Base-by-base conservation (phyloP, 2,113 vertebrate species). In the Lophochroa leadbeateri region DNA sequence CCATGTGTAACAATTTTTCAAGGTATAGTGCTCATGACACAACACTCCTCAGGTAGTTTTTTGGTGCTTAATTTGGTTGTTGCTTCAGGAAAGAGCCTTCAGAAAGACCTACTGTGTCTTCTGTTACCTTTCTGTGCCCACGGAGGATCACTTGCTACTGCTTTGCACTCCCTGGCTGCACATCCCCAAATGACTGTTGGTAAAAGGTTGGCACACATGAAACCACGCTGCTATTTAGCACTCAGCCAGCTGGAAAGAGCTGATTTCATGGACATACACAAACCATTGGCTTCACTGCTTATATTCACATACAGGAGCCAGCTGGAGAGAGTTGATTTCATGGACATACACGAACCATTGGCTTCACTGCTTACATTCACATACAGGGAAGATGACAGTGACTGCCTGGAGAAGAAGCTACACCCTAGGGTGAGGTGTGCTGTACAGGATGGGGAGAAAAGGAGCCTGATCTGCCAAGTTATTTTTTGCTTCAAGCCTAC, bases 181-280 rank as follows among this genome's bases (percentile, higher is more conserved):
- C 0, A 1, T 67, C 24, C 35, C 41, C 46, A 35, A 6, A 21
- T 7, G 29, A 50, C 28, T 86, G 49, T 47, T 91, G 86, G 86
- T 24, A 28, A 68, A 89, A 76, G 43, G 43, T 14, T 86, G 88
- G 72, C 65, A 85, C 65, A 52, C 64, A 37, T 0, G 17, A 92
- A 90, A 46, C 63, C 70, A 72, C 44, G 24, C 84, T 86, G 52
- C 61, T 84, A 39, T 78, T 94, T 31, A 94, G 37, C 46, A 11
- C 43, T 41, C 55, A 88, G 71, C 37, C 72, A 81, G 17, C 25
- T 81, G 37, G 29, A 82, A 18, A 91, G 49, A 77, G 29, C 47
- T 4, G 23, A 49, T 33, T 14, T 82, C 84, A 69, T 0, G 0
- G 86, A 24, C 39, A 15, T 17, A 28, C 15, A 46, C 29, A 83